Evolutionary conservation across 1,140 invertebrate genomes (phyloP).

Genomic region (Pararge aegeria): DNA sequence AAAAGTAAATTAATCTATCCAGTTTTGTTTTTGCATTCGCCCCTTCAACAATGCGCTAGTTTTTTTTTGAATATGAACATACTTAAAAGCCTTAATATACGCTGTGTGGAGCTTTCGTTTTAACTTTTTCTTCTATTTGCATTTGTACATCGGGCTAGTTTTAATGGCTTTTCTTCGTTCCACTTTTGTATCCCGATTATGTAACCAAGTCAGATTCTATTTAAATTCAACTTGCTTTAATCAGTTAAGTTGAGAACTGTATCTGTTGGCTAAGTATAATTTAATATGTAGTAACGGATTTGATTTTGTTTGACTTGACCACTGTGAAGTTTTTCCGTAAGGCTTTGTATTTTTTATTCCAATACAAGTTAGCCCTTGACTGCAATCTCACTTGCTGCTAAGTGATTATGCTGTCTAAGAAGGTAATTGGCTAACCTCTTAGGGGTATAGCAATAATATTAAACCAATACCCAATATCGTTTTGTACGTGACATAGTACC

Average conservation of each 20-base stretch:
- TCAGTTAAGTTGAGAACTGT: conserved; percentile 26
- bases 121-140: conserved; percentile 28
- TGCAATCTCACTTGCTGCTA: too few species aligned
- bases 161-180: conserved; percentile 46
- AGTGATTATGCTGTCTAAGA: too few species aligned
- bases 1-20: too few species aligned
- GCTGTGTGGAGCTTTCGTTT: conserved; percentile 18
- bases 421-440: too few species aligned
- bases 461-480: too few species aligned
- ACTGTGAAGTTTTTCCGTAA: neutral
- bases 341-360: neutral
- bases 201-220: conserved; percentile 28
- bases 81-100: conserved; percentile 2
- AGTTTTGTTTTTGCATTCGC: too few species aligned
- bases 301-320: conserved; percentile 2
- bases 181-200: conserved; percentile 34
- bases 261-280: conserved; percentile 18
- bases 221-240: conserved; percentile 29
- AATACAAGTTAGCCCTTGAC: too few species aligned
- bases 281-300: conserved; percentile 10
- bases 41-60: neutral
- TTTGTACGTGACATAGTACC: too few species aligned
- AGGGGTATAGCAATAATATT: too few species aligned
- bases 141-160: conserved; percentile 37
- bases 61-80: neutral